Base-by-base conservation (phyloP, 2,797 vertebrate genomes). In the Sebastes minor region DNA sequence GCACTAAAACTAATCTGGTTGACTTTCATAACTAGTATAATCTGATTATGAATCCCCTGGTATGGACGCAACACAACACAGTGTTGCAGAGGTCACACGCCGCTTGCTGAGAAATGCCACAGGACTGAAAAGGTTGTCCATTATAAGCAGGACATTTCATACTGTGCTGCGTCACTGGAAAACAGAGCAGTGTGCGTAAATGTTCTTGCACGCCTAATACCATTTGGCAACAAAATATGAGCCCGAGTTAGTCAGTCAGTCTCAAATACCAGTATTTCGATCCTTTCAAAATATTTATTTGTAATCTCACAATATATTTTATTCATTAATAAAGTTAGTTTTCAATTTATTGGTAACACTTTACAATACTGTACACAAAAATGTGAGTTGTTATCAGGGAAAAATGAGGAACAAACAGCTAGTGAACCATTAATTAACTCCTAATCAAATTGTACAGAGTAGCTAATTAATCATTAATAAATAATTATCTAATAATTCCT, bases 11-110 rank as follows among this genome's bases (percentile, higher is more conserved):
- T 88, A 91, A 92, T 92, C 84, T 81, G 62, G 85, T 81, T 90
- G 87, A 93, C 88, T 92, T 93, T 93, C 90, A 94, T 92, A 92
- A 92, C 89, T 88, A 86, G 74, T 71, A 68, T 92, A 94, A 93
- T 91, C 89, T 91, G 88, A 90, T 94, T 93, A 92, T 84, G 84
- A 89, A 87, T 86, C 83, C 85, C 70, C 32, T 55, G 84, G 74
- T 89, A 87, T 85, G 79, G 74, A 82, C 80, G 25, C 67, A 79
- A 79, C 78, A 76, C 83, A 85, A 70, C 90, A 85, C 86, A 91
- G 78, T 83, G 86, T 81, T 78, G 87, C 88, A 89, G 85, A 91
- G 90, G 89, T 94, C 91, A 92, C 88, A 88, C 74, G 87, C 75
- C 16, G 74, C 91, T 88, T 33, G 74, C 86, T 87, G 90, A 86